A percentile compares a stretch with the other conserved stretches of the same genome.
Evolutionary conservation across 2,797 vertebrate species (phyloP).

Genomic region (Enteromius unitaeniatus): DNA sequence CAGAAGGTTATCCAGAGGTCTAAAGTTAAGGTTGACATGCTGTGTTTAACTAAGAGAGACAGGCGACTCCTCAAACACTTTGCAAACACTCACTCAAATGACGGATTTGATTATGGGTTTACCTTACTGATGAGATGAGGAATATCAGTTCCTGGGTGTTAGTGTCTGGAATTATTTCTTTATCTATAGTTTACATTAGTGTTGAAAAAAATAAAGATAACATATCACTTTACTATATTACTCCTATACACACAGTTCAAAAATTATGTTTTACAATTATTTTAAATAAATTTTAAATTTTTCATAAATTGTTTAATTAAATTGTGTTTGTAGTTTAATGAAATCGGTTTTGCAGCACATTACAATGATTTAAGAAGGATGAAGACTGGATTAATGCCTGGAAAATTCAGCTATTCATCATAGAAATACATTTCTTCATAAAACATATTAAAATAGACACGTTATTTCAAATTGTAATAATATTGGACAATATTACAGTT

Average conservation of each 20-base stretch:
- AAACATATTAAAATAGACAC: neutral
- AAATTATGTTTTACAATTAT: neutral
- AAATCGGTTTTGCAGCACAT: neutral
- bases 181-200: neutral
- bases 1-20: constrained; percentile 25
- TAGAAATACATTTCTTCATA: neutral
- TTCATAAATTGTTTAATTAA: neutral
- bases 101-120: neutral
- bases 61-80: neutral
- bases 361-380: neutral
- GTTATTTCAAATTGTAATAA: neutral
- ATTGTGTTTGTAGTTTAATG: neutral
- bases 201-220: neutral
- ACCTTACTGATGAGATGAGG: neutral
- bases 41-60: constrained; percentile 29
- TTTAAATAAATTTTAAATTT: neutral
- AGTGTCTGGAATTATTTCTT: neutral
- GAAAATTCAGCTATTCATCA: neutral
- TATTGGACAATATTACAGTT: neutral
- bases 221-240: neutral
- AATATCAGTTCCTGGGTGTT: neutral
- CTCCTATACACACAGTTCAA: neutral
- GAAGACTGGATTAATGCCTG: neutral
- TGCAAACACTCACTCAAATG: neutral
- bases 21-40: constrained; percentile 38